These are phyloP conservation scores for Anser brachyrhynchus DNA, from an alignment of 2,113 vertebrate genomes.

Conservation along the genomic window DNA sequence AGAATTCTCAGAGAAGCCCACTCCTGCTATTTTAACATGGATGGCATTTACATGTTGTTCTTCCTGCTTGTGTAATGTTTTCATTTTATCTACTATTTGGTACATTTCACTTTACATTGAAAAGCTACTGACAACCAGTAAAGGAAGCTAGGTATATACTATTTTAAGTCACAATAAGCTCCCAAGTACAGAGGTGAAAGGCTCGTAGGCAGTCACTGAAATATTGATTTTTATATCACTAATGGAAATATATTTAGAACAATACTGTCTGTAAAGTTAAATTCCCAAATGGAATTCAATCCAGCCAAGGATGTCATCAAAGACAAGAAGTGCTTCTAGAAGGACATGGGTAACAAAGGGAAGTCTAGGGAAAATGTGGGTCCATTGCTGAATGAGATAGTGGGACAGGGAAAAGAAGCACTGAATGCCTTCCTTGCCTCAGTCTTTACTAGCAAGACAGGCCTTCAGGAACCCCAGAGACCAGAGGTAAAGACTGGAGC, in stretches of 20 bases:
- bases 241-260: not conserved
- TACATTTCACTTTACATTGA: not conserved
- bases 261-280: not conserved
- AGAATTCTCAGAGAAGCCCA: not conserved
- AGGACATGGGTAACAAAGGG: not conserved
- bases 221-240: not conserved
- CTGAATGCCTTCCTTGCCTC: not conserved
- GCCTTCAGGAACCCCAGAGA: not conserved
- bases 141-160: not conserved
- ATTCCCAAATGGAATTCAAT: not conserved
- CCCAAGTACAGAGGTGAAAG: not conserved
- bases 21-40: not conserved
- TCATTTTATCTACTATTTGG: not conserved
- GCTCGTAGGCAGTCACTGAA: not conserved
- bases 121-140: not conserved
- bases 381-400: not conserved
- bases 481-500: not conserved
- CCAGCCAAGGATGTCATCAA: not conserved
- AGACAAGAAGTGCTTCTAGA: not conserved
- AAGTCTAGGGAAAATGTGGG: not conserved
- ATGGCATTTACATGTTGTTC: not conserved
- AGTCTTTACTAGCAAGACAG: accelerated
- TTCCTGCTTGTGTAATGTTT: not conserved
- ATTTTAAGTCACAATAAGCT: not conserved
- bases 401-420: not conserved